Evolutionary conservation across 2,888 invertebrate species (phyloP).

Genomic region (Meta bourneti): DNA sequence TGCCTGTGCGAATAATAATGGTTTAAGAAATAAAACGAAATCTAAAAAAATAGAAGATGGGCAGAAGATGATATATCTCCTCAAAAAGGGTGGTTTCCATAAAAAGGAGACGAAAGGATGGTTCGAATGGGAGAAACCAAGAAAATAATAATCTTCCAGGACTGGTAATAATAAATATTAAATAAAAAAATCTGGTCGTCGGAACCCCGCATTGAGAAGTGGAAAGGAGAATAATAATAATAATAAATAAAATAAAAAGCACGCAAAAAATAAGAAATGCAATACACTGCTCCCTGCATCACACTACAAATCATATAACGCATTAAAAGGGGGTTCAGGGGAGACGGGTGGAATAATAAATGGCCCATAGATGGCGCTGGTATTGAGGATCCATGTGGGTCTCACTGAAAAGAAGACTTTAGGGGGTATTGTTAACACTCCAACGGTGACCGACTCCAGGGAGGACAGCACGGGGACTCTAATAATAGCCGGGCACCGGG

Average conservation of each 20-base stretch:
- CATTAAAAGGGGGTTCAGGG: conserved; percentile 43
- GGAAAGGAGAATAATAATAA: neutral
- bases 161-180: conserved; percentile 63
- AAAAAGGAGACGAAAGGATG: conserved; percentile 17
- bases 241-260: neutral
- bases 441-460: conserved; percentile 28
- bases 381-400: conserved; percentile 44
- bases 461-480: conserved; percentile 27
- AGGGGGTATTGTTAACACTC: conserved; percentile 69
- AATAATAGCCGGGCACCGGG: conserved; percentile 59
- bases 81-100: conserved; percentile 52
- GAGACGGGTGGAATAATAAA: conserved; percentile 57
- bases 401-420: conserved; percentile 52
- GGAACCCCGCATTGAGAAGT: conserved; percentile 15
- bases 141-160: conserved; percentile 65
- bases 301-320: conserved; percentile 67
- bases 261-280: conserved; percentile 31
- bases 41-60: conserved; percentile 3
- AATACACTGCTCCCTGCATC: conserved; percentile 50
- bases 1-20: conserved; percentile 60
- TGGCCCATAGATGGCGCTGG: conserved; percentile 66
- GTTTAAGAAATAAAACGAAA: conserved; percentile 26
- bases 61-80: conserved; percentile 56
- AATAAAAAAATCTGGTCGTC: conserved; percentile 40
- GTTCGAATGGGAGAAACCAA: conserved; percentile 52